phyloP scores from a whole-genome alignment of 2,888 invertebrate species.

The Noctua janthina region DNA sequence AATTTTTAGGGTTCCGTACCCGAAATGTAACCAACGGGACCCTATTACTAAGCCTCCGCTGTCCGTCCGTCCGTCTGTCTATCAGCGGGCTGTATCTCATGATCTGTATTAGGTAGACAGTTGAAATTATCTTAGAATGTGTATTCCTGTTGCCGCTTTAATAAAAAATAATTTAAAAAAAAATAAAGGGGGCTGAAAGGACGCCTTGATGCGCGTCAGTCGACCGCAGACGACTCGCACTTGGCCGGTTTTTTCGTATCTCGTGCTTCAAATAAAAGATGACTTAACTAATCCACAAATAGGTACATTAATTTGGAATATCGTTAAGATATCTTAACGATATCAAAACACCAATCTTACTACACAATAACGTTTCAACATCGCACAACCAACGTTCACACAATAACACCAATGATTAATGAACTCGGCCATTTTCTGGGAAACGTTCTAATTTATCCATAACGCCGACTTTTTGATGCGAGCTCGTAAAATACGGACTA shows the following conservation, averaged over 20 bases:
- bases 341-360: background rate
- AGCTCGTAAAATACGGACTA: conserved; percentile 50
- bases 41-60: too few species aligned
- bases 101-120: too few species aligned
- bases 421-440: conserved; percentile 54
- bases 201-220: too few species aligned
- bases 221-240: too few species aligned
- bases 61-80: too few species aligned
- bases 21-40: too few species aligned
- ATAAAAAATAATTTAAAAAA: too few species aligned
- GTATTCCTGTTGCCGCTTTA: too few species aligned
- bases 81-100: too few species aligned
- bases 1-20: too few species aligned
- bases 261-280: background rate
- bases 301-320: conserved; percentile 13
- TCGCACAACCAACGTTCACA: conserved; percentile 49
- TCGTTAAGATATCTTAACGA: conserved; percentile 5
- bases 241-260: background rate
- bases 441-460: conserved; percentile 69
- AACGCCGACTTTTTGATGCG: conserved; percentile 67
- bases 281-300: background rate
- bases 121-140: too few species aligned
- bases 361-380: conserved; percentile 32
- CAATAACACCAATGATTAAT: conserved; percentile 68
- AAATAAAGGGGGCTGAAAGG: too few species aligned